These are phyloP conservation scores for Phrynocephalus guinanensis DNA, from an alignment of 2,797 vertebrate species.

Conservation along the genomic window DNA sequence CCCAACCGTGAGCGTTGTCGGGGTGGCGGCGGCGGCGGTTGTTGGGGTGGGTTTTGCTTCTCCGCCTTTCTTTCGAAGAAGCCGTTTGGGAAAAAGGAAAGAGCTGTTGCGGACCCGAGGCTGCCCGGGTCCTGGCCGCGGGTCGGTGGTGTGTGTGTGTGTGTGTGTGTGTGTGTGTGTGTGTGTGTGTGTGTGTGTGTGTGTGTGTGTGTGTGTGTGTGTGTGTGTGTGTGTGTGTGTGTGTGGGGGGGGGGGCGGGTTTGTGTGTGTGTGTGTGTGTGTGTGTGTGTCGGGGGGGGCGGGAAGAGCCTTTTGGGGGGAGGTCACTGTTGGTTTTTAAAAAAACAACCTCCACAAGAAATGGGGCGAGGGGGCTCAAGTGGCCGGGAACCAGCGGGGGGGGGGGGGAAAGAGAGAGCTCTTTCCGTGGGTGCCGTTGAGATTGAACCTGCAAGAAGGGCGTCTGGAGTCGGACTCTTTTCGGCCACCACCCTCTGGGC, in stretches of 20 bases:
- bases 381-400: not conserved
- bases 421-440: constrained; percentile 49
- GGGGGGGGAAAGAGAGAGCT: not conserved
- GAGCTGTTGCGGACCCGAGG: not conserved
- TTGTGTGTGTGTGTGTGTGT: no score
- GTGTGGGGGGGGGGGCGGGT: no score
- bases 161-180: no score
- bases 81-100: not conserved
- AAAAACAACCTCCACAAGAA: not conserved
- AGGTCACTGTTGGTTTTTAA: not conserved
- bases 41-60: not conserved
- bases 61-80: not conserved
- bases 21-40: not conserved
- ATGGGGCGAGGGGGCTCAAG: not conserved
- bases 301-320: no score
- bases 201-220: no score
- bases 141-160: no score
- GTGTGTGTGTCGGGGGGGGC: no score
- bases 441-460: constrained; percentile 66
- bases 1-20: not conserved
- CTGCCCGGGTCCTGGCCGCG: no score
- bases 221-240: no score
- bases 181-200: no score
- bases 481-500: constrained; percentile 31
- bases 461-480: not conserved